phyloP scores from a whole-genome alignment of 2,888 invertebrate species.

The Ctenicera cuprea region DNA sequence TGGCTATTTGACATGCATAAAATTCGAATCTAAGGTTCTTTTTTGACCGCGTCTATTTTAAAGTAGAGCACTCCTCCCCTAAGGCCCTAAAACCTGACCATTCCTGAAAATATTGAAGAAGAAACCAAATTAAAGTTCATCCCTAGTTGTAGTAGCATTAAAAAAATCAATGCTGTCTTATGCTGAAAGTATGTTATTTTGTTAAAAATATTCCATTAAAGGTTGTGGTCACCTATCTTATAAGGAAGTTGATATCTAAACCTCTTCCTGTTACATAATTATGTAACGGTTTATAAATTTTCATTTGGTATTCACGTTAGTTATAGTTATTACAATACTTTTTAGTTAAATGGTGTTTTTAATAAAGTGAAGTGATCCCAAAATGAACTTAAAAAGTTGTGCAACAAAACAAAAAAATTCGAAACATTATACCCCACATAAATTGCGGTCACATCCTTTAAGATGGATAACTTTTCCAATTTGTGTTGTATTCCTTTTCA shows the following conservation, averaged over 20 bases:
- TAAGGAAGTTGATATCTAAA: slow-evolving; percentile 46
- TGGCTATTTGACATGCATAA: no score
- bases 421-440: slow-evolving; percentile 32
- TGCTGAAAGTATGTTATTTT: no score
- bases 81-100: no score
- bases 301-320: background rate
- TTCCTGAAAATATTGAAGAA: no score
- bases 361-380: slow-evolving; percentile 9
- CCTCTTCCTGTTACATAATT: slow-evolving; percentile 43
- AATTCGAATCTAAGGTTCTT: no score
- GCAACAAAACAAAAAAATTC: background rate
- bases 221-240: slow-evolving; percentile 38
- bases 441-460: slow-evolving; percentile 43
- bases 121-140: no score
- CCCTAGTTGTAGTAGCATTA: no score
- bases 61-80: no score
- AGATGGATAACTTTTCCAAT: slow-evolving; percentile 42
- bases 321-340: background rate
- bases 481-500: slow-evolving; percentile 34
- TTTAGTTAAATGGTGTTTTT: background rate
- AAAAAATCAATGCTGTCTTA: no score
- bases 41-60: no score
- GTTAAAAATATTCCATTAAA: background rate
- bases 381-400: slow-evolving; percentile 47
- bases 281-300: slow-evolving; percentile 14